A percentile compares a stretch with the other conserved stretches of the same genome.
Evolutionary conservation across 92 coral and sea anemone genomes (phyloP).

Genomic region (Epizoanthus illoricatus): DNA sequence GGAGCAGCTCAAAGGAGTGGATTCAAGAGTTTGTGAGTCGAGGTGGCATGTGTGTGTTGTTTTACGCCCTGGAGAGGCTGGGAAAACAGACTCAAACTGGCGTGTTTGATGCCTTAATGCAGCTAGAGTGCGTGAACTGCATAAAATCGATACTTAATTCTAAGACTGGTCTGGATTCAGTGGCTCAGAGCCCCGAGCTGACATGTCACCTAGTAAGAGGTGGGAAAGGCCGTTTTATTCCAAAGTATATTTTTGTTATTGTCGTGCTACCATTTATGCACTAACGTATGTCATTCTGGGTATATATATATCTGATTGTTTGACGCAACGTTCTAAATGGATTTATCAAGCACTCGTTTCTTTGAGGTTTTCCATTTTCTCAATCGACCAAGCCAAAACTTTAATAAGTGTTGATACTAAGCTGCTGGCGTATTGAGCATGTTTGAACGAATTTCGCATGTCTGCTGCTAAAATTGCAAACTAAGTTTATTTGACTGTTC

Average conservation of each 20-base stretch:
- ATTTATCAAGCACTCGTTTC: not conserved
- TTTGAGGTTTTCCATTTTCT: not conserved
- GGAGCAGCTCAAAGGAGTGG: conserved; percentile 78
- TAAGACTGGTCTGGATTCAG: conserved; percentile 79
- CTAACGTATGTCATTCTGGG: not conserved
- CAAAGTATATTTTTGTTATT: no score
- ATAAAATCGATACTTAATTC: conserved; percentile 95
- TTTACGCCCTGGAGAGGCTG: conserved; percentile 71
- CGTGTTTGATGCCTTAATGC: conserved; percentile 81
- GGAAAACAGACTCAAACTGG: conserved; percentile 56
- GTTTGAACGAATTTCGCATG: not conserved
- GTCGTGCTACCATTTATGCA: not conserved
- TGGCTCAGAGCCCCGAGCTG: conserved; percentile 62
- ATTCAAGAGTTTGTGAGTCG: conserved; percentile 76
- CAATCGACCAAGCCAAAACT: not conserved
- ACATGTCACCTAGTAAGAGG: conserved; percentile 76
- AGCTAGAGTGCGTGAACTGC: conserved; percentile 89
- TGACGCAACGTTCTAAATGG: no score
- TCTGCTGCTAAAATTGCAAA: not conserved
- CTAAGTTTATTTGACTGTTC: not conserved
- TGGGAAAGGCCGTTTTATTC: conserved; percentile 35
- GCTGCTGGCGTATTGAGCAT: not conserved
- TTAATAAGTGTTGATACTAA: not conserved
- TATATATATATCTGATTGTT: not conserved
- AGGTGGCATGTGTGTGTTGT: conserved; percentile 87